Percentiles rank a stretch among this genome's conserved stretches.
Evolutionary conservation across 2,797 vertebrate genomes (phyloP).

Genomic region (Diglossa cyanea): DNA sequence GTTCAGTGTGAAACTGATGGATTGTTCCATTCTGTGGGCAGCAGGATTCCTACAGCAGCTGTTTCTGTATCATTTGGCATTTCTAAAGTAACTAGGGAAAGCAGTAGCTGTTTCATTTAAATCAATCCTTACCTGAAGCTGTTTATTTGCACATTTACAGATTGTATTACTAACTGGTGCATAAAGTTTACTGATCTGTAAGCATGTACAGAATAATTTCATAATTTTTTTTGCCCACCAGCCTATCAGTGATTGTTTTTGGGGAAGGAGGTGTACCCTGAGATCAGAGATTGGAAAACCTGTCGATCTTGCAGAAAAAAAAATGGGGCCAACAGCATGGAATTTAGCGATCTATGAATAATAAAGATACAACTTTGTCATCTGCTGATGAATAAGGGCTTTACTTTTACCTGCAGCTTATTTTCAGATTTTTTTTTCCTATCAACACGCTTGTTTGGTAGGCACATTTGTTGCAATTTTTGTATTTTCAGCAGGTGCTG

Average conservation of each 20-base stretch:
- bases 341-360: not conserved
- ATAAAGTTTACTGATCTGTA: not conserved
- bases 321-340: not conserved
- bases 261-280: not conserved
- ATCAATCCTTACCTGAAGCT: not conserved
- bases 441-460: not conserved
- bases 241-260: not conserved
- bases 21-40: not conserved
- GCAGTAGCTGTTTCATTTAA: not conserved
- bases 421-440: not conserved
- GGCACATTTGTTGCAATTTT: not conserved
- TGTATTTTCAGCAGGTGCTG: not conserved
- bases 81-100: not conserved
- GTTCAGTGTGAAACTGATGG: not conserved
- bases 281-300: not conserved
- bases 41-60: not conserved
- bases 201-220: not conserved
- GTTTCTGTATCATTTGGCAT: not conserved
- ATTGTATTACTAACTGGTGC: not conserved
- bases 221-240: not conserved
- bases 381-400: not conserved
- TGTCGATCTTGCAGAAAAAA: not conserved
- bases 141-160: not conserved
- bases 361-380: not conserved
- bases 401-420: not conserved